Percentiles rank a stretch among this genome's conserved stretches.
Conservation (phyloP, 1,140 invertebrate genomes). For the Apis laboriosa region DNA sequence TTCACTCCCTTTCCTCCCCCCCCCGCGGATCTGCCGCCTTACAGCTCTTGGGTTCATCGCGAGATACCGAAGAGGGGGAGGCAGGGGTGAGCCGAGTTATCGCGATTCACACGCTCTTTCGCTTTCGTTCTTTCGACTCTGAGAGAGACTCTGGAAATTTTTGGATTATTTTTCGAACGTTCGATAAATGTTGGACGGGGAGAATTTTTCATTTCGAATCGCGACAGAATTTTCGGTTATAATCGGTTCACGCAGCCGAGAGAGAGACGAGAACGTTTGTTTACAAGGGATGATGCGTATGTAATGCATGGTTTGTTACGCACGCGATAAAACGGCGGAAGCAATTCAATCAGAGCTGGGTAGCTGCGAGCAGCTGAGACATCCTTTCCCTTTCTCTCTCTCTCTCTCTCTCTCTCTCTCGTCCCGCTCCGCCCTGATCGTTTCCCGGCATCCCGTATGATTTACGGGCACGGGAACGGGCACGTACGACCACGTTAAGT, state of each 20-base stretch:
- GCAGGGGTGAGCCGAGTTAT: background rate
- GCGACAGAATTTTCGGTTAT: no score
- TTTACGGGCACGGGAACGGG: conserved; percentile 51
- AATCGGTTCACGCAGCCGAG: no score
- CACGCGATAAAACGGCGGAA: conserved; percentile 69
- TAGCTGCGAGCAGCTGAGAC: conserved; percentile 75
- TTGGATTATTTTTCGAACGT: no score
- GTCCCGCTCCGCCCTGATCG: background rate
- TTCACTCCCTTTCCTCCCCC: background rate
- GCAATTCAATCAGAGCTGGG: conserved; percentile 77
- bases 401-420: background rate
- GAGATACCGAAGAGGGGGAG: background rate
- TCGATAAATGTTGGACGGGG: no score
- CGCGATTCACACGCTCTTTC: background rate
- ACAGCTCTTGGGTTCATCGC: conserved; percentile 6
- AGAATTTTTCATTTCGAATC: no score
- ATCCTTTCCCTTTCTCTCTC: conserved; percentile 38
- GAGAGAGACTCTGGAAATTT: no score
- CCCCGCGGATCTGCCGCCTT: background rate
- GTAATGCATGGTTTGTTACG: conserved; percentile 52
- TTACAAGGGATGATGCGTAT: conserved; percentile 14
- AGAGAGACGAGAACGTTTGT: background rate
- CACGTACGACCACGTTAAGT: conserved; percentile 52
- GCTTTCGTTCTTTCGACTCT: no score
- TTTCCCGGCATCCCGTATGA: conserved; percentile 51